A percentile compares a stretch with the other conserved stretches of the same genome.
Conservation (phyloP, 2,888 invertebrate genomes). For the Cheilosia impressa region DNA sequence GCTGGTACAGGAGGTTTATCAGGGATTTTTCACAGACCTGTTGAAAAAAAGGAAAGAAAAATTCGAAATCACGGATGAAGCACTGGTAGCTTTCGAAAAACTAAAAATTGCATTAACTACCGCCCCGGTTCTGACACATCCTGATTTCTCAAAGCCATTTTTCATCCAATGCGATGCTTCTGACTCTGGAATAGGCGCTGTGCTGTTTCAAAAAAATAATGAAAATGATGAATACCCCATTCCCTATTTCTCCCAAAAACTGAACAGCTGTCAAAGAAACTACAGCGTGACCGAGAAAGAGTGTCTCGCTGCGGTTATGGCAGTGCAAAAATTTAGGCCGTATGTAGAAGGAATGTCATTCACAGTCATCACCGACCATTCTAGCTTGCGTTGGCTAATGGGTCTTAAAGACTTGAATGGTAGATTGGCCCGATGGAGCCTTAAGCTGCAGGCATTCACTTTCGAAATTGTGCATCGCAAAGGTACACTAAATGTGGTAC, state of each 20-base stretch:
- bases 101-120: conserved; percentile 46
- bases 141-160: conserved; percentile 34
- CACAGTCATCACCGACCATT: too few relatives aligned
- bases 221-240: not conserved
- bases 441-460: not conserved
- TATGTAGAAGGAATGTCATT: too few relatives aligned
- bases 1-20: not conserved
- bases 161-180: conserved; percentile 58
- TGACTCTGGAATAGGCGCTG: not conserved
- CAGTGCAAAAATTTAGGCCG: too few relatives aligned
- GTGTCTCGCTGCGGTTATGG: too few relatives aligned
- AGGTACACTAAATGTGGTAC: conserved; percentile 45
- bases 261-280: not conserved
- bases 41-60: conserved; percentile 10
- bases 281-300: not conserved
- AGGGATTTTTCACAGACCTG: too few relatives aligned
- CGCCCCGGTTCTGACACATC: conserved; percentile 56
- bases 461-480: conserved; percentile 75
- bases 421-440: too few relatives aligned
- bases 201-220: not conserved
- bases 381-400: too few relatives aligned
- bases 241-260: not conserved
- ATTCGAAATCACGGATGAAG: conserved; percentile 41
- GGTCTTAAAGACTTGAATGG: too few relatives aligned
- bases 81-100: conserved; percentile 40